Base-by-base conservation (phyloP, 2,888 invertebrate species). In the Atethmia centrago region DNA sequence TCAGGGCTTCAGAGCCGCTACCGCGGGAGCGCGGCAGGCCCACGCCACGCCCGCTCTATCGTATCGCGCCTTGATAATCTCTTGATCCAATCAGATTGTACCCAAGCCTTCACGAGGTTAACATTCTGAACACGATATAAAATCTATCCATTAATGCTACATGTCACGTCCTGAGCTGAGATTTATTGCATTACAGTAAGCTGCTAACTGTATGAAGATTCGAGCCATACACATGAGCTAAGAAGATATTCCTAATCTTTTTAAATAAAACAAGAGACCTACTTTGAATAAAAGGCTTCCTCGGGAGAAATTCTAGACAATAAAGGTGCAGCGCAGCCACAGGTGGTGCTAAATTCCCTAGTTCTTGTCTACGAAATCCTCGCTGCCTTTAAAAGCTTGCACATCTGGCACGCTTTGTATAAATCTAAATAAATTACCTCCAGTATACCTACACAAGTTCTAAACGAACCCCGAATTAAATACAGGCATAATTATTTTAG, bases 31-130 rank as follows among this genome's bases (percentile, higher is more conserved):
- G 40, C 9, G 40, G 75, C 67, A 76, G 80, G 77, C 82, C 77
- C 77, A 70, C 77, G 69, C 78, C 79, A 79, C 79, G 31, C 81
- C 74, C 68, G 77, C 72, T 80, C 77, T 90, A 90, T 90, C 89
- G 87, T 80, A 90, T 90, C 88, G 86, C 85, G 73, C 76, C 83
- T 85, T 83, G 87, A 87, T 93, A 92, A 93, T 92, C 92, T 86
- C 84, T 86, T 87, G 88, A 90, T 91, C 89, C 88, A 90, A 93
- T 93, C 92, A 88, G 89, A 90, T 89, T 88, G 85, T 85, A 85
- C 83, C 81, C 80, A 79, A 83, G 86, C 84, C 84, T 83, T 78
- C 71, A 76, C 87, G 81, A 88, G 86, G 87, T 85, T 85, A 85
- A 82, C 85, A 80, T 82, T 80, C 75, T 71, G 70, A 83, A 84